A percentile compares a stretch with the other conserved stretches of the same genome.
Conservation (phyloP, 2,113 vertebrate genomes). For the Myrmecobius fasciatus region DNA sequence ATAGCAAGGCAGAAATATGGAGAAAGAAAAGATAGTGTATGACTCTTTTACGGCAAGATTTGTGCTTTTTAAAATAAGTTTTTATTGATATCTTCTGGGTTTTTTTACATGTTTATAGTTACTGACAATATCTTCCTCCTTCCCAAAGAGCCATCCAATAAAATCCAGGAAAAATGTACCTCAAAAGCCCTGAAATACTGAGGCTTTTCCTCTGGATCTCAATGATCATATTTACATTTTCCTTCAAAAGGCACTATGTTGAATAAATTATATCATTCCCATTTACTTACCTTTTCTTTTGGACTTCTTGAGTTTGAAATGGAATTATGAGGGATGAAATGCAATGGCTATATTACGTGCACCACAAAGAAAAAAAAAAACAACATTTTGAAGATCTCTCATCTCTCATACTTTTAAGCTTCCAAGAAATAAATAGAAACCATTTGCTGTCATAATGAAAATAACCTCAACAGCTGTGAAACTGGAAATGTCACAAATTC, state of each 20-base stretch:
- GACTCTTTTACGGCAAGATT: neutral
- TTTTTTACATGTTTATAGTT: no score
- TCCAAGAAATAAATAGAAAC: neutral
- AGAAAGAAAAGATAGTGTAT: neutral
- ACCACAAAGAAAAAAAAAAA: neutral
- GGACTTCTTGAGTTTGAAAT: neutral
- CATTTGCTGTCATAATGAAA: neutral
- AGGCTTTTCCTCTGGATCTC: neutral
- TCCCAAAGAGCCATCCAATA: neutral
- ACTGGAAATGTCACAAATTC: neutral
- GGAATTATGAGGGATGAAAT: neutral
- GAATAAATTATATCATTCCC: neutral
- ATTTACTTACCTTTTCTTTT: neutral
- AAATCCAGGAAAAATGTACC: neutral
- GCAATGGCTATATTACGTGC: neutral
- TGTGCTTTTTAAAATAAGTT: neutral
- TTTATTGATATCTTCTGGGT: neutral
- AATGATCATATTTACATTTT: neutral
- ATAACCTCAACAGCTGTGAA: neutral
- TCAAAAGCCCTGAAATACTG: neutral
- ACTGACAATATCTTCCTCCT: no score
- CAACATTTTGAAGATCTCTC: neutral
- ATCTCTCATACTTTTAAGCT: neutral
- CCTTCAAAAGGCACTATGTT: neutral
- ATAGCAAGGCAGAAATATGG: neutral